Base-by-base conservation (phyloP, 1,140 invertebrate species). In the Drosophila asahinai region DNA sequence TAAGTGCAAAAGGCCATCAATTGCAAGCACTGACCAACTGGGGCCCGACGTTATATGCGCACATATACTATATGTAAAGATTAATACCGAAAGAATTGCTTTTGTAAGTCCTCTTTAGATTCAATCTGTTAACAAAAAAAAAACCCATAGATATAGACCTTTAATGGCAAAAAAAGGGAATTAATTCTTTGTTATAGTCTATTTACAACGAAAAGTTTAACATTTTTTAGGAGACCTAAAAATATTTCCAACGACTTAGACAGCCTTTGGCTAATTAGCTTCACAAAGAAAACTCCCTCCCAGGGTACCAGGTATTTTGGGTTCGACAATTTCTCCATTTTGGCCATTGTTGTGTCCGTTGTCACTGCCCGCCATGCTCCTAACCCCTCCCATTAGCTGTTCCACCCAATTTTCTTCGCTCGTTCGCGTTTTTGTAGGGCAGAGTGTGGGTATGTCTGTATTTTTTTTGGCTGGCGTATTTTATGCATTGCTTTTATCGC, bases 401-500 rank as follows among this genome's bases (percentile, higher is more conserved):
- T 58, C 22, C 30, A 61, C 54, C 45, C 70, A 61, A 73, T 73
- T 60, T 73, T 73, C 70, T 51, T 68, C 40, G 43, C 59, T 70
- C 48, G 38, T 33, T 61, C 47, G 55, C 30, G 17, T 73, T 72
- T 58, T 33, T 55, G 54, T 40, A n/a, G 38, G 54, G 33, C 19
- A 3, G 52, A n/a, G 27, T 25, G 43, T 70, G 63, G 9, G n/a
- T 36, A 12, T n/a, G 8, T 12, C 11, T 19, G 19, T 25, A 15
- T 30, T 71, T 64, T 52, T 59, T 72, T 52, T 63, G 22, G 59
- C 43, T 66, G 38, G 42, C 49, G 77, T 73, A 73, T 86, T 90
- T 90, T 90, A 90, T 90, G 81, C 86, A 90, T 89, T 84, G 86
- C 86, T 90, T 90, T 90, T 90, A 90, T 90, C 81, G 86, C 86